Base-by-base conservation (phyloP, 2,797 vertebrate species). In the Philypnodon macrostomus region DNA sequence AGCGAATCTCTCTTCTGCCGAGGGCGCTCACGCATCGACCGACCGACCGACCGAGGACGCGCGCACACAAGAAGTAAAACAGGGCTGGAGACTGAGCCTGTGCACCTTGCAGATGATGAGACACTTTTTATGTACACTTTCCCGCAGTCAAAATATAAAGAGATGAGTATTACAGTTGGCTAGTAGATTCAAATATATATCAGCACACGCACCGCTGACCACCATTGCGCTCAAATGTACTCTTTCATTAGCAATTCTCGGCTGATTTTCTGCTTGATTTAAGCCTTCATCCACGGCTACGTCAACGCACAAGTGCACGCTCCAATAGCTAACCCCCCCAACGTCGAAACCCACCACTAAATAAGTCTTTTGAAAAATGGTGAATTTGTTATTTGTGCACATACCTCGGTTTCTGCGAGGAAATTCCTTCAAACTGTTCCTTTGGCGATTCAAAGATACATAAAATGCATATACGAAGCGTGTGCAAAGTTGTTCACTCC, bases 401-500 rank as follows among this genome's bases (percentile, higher is more conserved):
- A 49, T 56, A 34, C 32, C 32, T 52, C 12, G 0, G 31, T 46
- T 3, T 23, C 13, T 19, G 29, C n/a, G 12, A 29, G 14, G 1
- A 10, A 8, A 7, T 21, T 12, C 5, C 9, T 23, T 8, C 7
- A 39, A 32, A 50, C 14, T 26, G 24, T 42, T 17, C 13, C 15
- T 16, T 42, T 42, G 27, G 1, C 6, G 13, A 6, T 35, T 16
- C 6, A 16, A 36, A 29, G 26, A 13, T 7, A 7, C 26, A n/a
- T n/a, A 24, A 30, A 2, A n/a, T 18, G 26, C 16, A 30, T 3
- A 44, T 27, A 30, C 39, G 39, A 41, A 17, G 23, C n/a, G 15
- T 24, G 40, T 14, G 9, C 42, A 78, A 82, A 85, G 67, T 82
- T 79, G 41, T 31, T 18, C 27, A 30, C 26, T 44, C 26, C 10